Percentiles rank a stretch among this genome's conserved stretches.
phyloP scores from a whole-genome alignment of 2,113 vertebrate species.

The Alethe castanea region DNA sequence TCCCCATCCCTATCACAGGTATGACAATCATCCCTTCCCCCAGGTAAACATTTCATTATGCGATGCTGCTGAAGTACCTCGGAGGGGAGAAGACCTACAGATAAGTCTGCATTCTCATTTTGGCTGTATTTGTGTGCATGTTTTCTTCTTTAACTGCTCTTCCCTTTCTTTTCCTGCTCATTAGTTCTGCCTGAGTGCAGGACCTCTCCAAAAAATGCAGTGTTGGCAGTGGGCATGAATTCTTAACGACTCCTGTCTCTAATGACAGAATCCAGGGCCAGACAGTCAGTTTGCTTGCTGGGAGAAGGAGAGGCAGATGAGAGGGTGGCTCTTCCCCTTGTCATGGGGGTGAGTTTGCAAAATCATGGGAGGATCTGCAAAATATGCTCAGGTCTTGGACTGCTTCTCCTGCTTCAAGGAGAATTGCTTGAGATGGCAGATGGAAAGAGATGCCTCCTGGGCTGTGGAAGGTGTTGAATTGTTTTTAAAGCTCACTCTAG shows the following conservation, averaged over 20 bases:
- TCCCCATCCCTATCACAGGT: conserved; percentile 2
- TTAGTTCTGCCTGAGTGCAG: conserved; percentile 67
- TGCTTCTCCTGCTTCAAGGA: not conserved
- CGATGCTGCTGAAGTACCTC: not conserved
- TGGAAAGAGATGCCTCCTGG: not conserved
- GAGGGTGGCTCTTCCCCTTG: not conserved
- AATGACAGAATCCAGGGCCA: conserved; percentile 17
- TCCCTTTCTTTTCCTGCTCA: conserved; percentile 55
- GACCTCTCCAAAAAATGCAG: conserved; percentile 61
- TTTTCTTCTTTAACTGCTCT: conserved; percentile 41
- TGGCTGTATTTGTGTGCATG: not conserved
- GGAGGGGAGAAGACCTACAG: not conserved
- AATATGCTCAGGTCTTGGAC: conserved; percentile 12
- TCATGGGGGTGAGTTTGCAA: not conserved
- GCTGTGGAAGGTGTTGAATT: not conserved
- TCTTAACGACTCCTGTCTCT: conserved; percentile 53
- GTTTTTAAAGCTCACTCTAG: conserved; percentile 22
- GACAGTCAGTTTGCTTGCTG: not conserved
- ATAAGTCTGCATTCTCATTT: conserved; percentile 41
- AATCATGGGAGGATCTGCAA: not conserved
- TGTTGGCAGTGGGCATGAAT: conserved; percentile 60
- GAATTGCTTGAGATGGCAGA: not conserved
- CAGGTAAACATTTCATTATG: not conserved
- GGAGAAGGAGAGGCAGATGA: not conserved
- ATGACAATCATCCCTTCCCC: conserved; percentile 21